Percentiles rank a stretch among this genome's conserved stretches.
These are phyloP conservation scores for Hiodon tergisus DNA, from an alignment of 2,113 vertebrate species.

Conservation along the genomic window DNA sequence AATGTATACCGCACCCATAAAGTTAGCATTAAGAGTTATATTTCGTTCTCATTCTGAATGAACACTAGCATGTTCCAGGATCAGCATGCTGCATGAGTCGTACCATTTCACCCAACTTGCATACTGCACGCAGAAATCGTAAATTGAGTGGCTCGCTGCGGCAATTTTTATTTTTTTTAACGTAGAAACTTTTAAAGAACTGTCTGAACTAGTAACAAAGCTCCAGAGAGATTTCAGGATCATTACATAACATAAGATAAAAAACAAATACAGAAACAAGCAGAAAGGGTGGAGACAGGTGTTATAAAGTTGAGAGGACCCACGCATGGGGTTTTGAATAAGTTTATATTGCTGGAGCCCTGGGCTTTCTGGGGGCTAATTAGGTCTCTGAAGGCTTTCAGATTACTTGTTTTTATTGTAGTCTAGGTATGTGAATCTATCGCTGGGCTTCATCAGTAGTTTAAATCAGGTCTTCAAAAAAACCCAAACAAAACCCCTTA, in stretches of 20 bases:
- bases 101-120: too few relatives aligned
- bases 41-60: too few relatives aligned
- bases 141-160: too few relatives aligned
- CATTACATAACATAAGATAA: conserved; percentile 5
- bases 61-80: too few relatives aligned
- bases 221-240: too few relatives aligned
- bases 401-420: conserved; percentile 25
- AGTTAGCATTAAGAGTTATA: too few relatives aligned
- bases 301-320: conserved; percentile 24
- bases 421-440: conserved; percentile 36
- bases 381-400: conserved; percentile 42
- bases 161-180: too few relatives aligned
- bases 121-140: too few relatives aligned
- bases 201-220: too few relatives aligned
- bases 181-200: too few relatives aligned
- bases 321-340: conserved; percentile 40
- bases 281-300: not conserved
- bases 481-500: not conserved
- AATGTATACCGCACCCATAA: too few relatives aligned
- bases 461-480: conserved; percentile 26
- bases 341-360: conserved; percentile 38
- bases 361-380: conserved; percentile 46
- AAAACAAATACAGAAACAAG: conserved; percentile 18
- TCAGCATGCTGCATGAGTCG: too few relatives aligned
- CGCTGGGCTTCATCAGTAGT: conserved; percentile 39